Percentiles rank a stretch among this genome's conserved stretches.
Conservation (phyloP, 2,888 invertebrate genomes). For the Thumatha senex region DNA sequence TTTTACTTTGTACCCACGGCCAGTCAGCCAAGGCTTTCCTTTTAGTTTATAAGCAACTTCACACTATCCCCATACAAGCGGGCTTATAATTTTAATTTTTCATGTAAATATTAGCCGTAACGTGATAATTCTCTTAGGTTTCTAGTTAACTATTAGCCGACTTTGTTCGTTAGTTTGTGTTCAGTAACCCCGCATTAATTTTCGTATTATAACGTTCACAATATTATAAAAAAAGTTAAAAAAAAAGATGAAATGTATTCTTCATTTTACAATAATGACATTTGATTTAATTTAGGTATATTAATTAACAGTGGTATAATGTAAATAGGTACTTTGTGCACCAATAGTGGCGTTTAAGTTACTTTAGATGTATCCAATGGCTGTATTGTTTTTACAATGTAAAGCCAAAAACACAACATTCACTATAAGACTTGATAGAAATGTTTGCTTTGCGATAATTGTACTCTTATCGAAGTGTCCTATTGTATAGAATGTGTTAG, state of each 20-base stretch:
- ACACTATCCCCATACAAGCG: slow-evolving; percentile 45
- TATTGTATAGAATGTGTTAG: slow-evolving; percentile 55
- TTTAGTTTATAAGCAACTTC: slow-evolving; percentile 45
- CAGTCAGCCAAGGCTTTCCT: slow-evolving; percentile 55
- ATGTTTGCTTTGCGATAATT: slow-evolving; percentile 52
- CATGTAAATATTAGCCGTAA: slow-evolving; percentile 62
- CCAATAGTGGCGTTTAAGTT: slow-evolving; percentile 76
- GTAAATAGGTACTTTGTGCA: slow-evolving; percentile 77
- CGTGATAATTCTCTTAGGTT: slow-evolving; percentile 50
- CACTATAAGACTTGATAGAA: slow-evolving; percentile 55
- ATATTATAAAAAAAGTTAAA: slow-evolving; percentile 57
- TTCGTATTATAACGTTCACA: slow-evolving; percentile 57
- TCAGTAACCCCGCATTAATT: slow-evolving; percentile 55
- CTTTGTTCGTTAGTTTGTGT: slow-evolving; percentile 62
- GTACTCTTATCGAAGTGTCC: slow-evolving; percentile 40
- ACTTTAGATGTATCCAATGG: slow-evolving; percentile 65
- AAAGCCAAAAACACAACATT: slow-evolving; percentile 58
- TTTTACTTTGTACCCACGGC: slow-evolving; percentile 46
- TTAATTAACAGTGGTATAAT: slow-evolving; percentile 60
- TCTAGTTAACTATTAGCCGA: slow-evolving; percentile 44
- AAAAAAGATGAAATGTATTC: slow-evolving; percentile 58
- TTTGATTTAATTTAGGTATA: slow-evolving; percentile 50
- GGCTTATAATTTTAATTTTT: slow-evolving; percentile 32
- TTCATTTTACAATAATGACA: slow-evolving; percentile 50
- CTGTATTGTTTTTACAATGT: slow-evolving; percentile 65